Percentiles rank a stretch among this genome's conserved stretches.
These are phyloP conservation scores for Solea solea DNA, from an alignment of 2,113 vertebrate genomes.

Conservation along the genomic window DNA sequence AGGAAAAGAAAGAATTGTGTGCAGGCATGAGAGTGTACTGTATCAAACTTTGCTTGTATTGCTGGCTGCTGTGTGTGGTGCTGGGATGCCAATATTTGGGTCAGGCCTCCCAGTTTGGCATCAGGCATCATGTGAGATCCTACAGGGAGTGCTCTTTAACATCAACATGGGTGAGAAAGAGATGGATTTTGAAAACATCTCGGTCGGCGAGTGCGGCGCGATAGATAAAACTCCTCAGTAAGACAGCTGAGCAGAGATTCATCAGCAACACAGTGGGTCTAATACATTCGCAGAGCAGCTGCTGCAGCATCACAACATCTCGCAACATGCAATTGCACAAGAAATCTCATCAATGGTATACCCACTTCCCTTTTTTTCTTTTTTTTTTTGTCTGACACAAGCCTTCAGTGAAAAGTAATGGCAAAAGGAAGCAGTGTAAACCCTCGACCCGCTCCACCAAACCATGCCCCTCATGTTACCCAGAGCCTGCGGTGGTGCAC, in stretches of 20 bases:
- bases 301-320: constrained; percentile 41
- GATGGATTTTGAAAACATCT: constrained; percentile 55
- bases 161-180: constrained; percentile 37
- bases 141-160: constrained; percentile 51
- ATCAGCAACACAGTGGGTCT: constrained; percentile 59
- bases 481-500: constrained; percentile 47
- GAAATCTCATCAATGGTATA: constrained; percentile 29
- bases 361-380: constrained; percentile 13
- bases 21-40: constrained; percentile 29
- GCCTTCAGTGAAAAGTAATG: constrained; percentile 41
- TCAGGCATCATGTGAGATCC: constrained; percentile 45
- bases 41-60: constrained; percentile 44
- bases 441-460: constrained; percentile 43
- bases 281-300: constrained; percentile 58
- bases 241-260: constrained; percentile 62
- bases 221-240: constrained; percentile 59
- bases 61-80: constrained; percentile 44
- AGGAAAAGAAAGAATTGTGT: constrained; percentile 9
- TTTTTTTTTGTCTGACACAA: constrained; percentile 29
- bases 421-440: constrained; percentile 53
- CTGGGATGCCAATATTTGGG: constrained; percentile 66
- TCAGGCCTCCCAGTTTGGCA: constrained; percentile 65
- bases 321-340: constrained; percentile 30
- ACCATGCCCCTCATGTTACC: constrained; percentile 42
- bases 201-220: constrained; percentile 56